Evolutionary conservation across 2,888 invertebrate genomes (phyloP).

Genomic region (Polyommatus iphigenia): DNA sequence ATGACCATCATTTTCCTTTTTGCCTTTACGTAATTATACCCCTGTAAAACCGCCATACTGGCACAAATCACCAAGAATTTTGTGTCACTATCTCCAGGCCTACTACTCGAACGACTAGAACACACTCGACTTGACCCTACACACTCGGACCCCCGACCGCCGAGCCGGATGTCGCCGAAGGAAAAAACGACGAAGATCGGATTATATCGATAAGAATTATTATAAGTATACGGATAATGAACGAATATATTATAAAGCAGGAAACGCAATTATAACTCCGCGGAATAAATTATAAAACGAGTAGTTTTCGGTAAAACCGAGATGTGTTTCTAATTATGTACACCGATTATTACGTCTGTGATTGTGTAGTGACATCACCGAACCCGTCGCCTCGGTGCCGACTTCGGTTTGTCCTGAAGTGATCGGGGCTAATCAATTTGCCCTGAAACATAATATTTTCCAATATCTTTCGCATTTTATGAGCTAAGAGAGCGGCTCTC

Average conservation of each 20-base stretch:
- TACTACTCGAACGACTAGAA: too few relatives aligned
- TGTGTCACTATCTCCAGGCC: too few relatives aligned
- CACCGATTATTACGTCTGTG: background rate
- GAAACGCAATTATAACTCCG: background rate
- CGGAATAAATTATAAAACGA: constrained; percentile 7
- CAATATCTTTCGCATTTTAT: background rate
- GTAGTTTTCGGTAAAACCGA: background rate
- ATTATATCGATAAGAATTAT: background rate
- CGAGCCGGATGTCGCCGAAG: background rate
- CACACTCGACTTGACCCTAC: too few relatives aligned
- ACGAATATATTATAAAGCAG: background rate
- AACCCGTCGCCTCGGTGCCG: too few relatives aligned
- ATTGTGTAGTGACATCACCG: background rate
- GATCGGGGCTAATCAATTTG: background rate
- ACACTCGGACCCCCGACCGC: background rate
- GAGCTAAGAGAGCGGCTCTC: background rate
- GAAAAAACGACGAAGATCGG: background rate
- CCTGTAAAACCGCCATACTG: too few relatives aligned
- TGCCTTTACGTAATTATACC: too few relatives aligned
- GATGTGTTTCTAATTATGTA: background rate
- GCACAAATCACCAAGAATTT: too few relatives aligned
- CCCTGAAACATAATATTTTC: background rate
- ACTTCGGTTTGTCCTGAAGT: background rate
- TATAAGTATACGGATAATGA: background rate
- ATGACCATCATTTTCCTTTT: too few relatives aligned